Evolutionary conservation across 1,140 invertebrate genomes (phyloP), one percentile per base, ranked within the genome.

Genomic region (Achatina immaculata): DNA sequence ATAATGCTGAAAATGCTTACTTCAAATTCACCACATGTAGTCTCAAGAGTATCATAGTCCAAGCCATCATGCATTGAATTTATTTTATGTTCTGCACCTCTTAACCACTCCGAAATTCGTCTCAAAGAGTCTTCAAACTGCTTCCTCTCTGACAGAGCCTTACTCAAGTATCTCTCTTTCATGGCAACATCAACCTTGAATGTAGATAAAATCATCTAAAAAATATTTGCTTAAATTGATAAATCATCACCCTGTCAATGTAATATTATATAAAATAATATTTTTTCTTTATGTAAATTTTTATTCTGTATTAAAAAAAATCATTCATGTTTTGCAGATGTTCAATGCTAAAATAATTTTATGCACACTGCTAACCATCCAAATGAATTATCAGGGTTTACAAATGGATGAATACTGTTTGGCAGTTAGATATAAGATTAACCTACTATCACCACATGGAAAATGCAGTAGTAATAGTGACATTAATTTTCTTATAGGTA

Each of bases 1-100:
- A 9, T 28, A 78, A 21, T 24, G 21, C n/a, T 28, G 73, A 1
- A 24, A 16, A 36, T 76, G 80, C 83, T 86, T 88, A 94, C 94
- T 88, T 96, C 96, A 86, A 97, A 96, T 85, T 97, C 95, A 88
- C 96, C 95, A 19, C 98, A 91, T 86, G 97, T 95, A 14, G 93
- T 92, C 36, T 95, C 92, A 7, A 97, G 94, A 84, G 95, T 96
- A 85, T 96, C 95, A 89, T 96, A 97, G 88, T 98, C 95, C 31
- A 89, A 68, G 55, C 96, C 96, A 83, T 95, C 94, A 86, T 96
- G 95, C 80, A 95, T 94, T 83, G 94, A 94, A 82, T 95, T 93
- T 11, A 98, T 88, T 36, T 95, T 93, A 72, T 95, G 93, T 82
- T 95, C 94, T 3, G 96, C 96, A 85, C 96, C 95, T 82, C 94